These are phyloP conservation scores for Melanotaenia maccullochi DNA, from an alignment of 2,797 vertebrate species.

Conservation along the genomic window DNA sequence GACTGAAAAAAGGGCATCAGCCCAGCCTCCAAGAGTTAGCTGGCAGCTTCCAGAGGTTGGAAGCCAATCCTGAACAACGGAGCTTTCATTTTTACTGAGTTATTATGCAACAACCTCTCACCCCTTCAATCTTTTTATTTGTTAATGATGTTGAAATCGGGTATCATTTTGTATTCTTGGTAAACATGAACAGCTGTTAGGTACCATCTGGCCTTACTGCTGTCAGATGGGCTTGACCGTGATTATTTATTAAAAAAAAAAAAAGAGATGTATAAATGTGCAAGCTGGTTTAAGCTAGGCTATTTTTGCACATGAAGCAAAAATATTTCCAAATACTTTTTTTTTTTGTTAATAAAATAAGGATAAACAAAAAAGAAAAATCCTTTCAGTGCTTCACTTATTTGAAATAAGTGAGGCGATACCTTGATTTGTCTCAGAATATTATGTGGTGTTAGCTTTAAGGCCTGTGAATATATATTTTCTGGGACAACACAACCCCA, in stretches of 20 bases:
- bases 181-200: constrained; percentile 82
- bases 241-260: constrained; percentile 59
- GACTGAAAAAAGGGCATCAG: constrained; percentile 44
- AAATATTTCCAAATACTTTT: constrained; percentile 24
- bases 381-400: neutral
- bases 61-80: constrained; percentile 66
- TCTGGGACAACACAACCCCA: constrained; percentile 51
- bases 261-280: constrained; percentile 42
- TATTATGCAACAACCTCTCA: constrained; percentile 78
- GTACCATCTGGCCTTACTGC: constrained; percentile 73
- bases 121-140: constrained; percentile 58
- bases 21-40: constrained; percentile 33
- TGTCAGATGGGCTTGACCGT: constrained; percentile 67
- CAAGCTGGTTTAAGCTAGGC: constrained; percentile 26
- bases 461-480: constrained; percentile 35
- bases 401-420: constrained; percentile 13
- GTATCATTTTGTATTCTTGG: constrained; percentile 79
- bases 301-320: constrained; percentile 46
- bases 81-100: constrained; percentile 68
- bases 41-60: constrained; percentile 47
- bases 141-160: constrained; percentile 79
- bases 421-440: constrained; percentile 33
- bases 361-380: neutral
- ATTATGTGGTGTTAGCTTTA: constrained; percentile 13
- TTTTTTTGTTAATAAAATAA: neutral